phyloP scores from a whole-genome alignment of 1,140 invertebrate species.

The Colletes latitarsis region DNA sequence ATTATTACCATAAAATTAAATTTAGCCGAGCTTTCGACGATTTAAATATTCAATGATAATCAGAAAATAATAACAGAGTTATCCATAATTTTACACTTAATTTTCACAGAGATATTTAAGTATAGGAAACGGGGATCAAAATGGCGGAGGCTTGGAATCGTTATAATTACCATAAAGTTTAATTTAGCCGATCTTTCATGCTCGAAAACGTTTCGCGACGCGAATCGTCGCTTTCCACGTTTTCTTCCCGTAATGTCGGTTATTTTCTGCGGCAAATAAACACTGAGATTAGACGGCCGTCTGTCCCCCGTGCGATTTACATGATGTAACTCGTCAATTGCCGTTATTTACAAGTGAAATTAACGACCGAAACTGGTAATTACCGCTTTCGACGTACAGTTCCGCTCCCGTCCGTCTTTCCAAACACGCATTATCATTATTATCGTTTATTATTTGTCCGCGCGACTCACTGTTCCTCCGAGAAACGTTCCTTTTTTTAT shows the following conservation, averaged over 20 bases:
- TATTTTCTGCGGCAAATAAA: constrained; percentile 8
- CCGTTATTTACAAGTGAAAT: constrained; percentile 6
- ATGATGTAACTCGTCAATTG: constrained; percentile 22
- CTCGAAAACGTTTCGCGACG: background rate
- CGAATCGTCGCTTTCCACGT: background rate
- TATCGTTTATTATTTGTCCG: no score
- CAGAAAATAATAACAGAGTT: no score
- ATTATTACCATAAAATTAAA: no score
- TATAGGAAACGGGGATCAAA: no score
- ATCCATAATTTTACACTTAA: no score
- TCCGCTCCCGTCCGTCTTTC: no score
- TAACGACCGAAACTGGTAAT: constrained; percentile 24
- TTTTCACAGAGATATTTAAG: no score
- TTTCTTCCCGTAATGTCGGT: background rate
- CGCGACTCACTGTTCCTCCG: no score
- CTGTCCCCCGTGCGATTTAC: background rate
- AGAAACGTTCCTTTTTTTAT: no score
- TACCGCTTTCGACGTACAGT: background rate
- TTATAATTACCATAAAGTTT: background rate
- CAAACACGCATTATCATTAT: no score
- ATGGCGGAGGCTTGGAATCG: background rate
- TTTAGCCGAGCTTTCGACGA: no score
- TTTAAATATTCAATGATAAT: no score
- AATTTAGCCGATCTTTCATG: background rate
- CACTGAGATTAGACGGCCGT: background rate